Percentiles rank a stretch among this genome's conserved stretches.
phyloP scores from a whole-genome alignment of 2,797 vertebrate species.

The Alca torda region DNA sequence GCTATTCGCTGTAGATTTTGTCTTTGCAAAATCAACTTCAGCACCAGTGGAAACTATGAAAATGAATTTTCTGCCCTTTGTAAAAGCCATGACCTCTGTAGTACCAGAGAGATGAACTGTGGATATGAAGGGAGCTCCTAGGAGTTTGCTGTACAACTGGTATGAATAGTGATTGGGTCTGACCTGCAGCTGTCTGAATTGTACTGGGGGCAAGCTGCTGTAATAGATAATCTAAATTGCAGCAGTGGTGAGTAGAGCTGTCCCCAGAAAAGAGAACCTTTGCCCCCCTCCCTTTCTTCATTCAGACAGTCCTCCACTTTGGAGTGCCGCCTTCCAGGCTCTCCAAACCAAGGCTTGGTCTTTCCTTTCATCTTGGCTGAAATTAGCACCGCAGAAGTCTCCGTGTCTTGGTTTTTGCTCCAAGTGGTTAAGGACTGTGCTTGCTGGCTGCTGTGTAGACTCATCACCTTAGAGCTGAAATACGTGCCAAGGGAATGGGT shows the following conservation, averaged over 20 bases:
- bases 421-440: not conserved
- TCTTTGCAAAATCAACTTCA: not conserved
- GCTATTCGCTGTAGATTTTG: not conserved
- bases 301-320: not conserved
- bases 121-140: not conserved
- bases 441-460: not conserved
- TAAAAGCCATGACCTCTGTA: not conserved
- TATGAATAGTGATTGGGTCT: not conserved
- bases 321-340: not conserved
- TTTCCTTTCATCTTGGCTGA: not conserved
- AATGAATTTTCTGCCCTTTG: not conserved
- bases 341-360: not conserved
- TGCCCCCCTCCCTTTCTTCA: not conserved
- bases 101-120: not conserved
- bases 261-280: not conserved
- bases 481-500: not conserved
- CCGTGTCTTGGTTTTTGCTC: accelerated
- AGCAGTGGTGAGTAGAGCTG: not conserved
- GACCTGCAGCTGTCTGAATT: not conserved
- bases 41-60: not conserved
- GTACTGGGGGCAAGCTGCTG: not conserved
- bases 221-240: not conserved
- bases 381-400: not conserved
- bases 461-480: not conserved
- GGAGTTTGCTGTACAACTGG: not conserved